A percentile compares a stretch with the other conserved stretches of the same genome.
Conservation (phyloP, 2,888 invertebrate species). For the Schizaphis graminum region DNA sequence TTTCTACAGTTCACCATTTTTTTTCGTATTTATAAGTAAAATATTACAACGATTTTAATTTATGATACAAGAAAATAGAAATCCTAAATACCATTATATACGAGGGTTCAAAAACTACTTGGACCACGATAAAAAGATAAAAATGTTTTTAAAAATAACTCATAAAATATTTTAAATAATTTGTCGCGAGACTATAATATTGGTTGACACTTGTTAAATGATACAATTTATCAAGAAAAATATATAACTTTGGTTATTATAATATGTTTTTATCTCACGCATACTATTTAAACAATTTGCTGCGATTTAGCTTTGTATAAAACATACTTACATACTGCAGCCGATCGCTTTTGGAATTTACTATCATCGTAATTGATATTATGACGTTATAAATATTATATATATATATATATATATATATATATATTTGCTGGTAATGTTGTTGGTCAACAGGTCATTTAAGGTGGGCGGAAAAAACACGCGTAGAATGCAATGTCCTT, state of each 20-base stretch:
- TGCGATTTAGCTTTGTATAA: not conserved
- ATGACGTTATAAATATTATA: not conserved
- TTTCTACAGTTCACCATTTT: not conserved
- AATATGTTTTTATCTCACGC: not conserved
- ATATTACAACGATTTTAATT: not conserved
- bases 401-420: not conserved
- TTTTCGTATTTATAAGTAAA: not conserved
- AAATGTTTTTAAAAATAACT: not conserved
- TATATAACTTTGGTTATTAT: not conserved
- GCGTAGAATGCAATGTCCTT: not conserved
- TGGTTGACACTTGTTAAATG: not conserved
- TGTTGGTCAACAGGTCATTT: constrained; percentile 35
- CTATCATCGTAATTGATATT: not conserved
- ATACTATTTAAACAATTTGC: not conserved
- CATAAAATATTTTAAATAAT: not conserved
- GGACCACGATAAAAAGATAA: not conserved
- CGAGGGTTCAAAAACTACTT: not conserved
- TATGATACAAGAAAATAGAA: not conserved
- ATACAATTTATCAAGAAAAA: not conserved
- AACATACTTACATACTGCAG: not conserved
- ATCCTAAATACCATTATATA: not conserved
- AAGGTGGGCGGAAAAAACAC: constrained; percentile 23
- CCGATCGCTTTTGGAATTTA: not conserved
- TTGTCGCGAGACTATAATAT: not conserved
- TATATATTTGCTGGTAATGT: not conserved